Base-by-base conservation (phyloP, 2,888 invertebrate genomes). In the Ophraella communa region DNA sequence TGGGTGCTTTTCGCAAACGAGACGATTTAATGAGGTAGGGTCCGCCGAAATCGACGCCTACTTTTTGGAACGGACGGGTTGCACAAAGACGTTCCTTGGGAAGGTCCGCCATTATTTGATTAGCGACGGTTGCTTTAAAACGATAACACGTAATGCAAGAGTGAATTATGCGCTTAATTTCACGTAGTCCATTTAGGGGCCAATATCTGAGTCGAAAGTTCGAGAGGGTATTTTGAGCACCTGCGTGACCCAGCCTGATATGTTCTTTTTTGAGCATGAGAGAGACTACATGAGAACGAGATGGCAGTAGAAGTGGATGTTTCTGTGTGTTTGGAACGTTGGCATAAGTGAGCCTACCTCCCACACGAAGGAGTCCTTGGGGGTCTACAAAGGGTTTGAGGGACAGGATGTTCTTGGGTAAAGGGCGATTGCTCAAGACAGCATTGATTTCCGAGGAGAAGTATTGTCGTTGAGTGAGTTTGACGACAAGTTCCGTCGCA, bases 11-110 rank as follows among this genome's bases (percentile, higher is more conserved):
- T 14, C 59, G 14, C 30, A 70, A 33, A 10, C 44, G 24, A 3
- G 64, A 68, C n/a, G 70, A 56, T 56, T 65, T 68, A 14, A 71
- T 17, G 0, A 64, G 17, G 30, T 63, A 64, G 3, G 66, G 69
- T 17, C 69, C 71, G 18, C 55, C 67, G 35, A 58, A 73, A 21
- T 72, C 72, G 3, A 73, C 63, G 21, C 72, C 72, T 3, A 60
- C 58, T 27, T 42, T 66, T 30, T 49, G 11, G 45, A 71, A 70
- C 3, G 68, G 62, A 24, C 67, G 30, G 23, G 63, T 17, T 17
- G 44, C 30, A n/a, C 35, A 18, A 8, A 68, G 44, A 42, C 68
- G 30, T 5, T 60, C 45, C 8, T 45, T 47, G 3, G 59, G 35
- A 11, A 33, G 30, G 11, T 33, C 30, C 30, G 30, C 3, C 30